Conservation (phyloP, 2,888 invertebrate species). For the Dicycla oo region DNA sequence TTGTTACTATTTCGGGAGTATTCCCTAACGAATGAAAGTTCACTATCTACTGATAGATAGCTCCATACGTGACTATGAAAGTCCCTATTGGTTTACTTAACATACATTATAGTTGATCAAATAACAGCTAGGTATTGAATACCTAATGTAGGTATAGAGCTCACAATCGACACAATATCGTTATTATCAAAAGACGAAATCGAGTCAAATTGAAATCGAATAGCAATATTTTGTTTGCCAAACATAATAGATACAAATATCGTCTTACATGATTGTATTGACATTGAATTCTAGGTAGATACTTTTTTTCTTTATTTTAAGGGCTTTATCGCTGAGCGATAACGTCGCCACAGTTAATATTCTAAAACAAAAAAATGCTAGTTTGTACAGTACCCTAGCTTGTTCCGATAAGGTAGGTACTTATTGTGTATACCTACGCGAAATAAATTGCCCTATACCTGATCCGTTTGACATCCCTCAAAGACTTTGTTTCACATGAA, state of each 20-base stretch:
- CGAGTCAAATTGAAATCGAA: conserved; percentile 14
- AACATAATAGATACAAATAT: conserved; percentile 23
- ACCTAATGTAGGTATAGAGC: conserved; percentile 4
- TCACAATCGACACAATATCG: background rate
- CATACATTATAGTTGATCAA: conserved; percentile 38
- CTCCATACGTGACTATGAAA: conserved; percentile 1
- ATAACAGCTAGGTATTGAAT: conserved; percentile 14
- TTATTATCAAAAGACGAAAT: background rate
- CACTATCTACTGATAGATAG: conserved; percentile 30
- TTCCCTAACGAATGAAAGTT: conserved; percentile 34
- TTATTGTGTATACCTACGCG: background rate
- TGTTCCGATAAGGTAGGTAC: too few relatives aligned
- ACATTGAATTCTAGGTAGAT: conserved; percentile 22
- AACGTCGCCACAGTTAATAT: too few relatives aligned
- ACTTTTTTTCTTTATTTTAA: too few relatives aligned
- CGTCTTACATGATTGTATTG: conserved; percentile 6
- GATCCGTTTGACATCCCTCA: conserved; percentile 39
- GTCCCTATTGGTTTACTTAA: conserved; percentile 27
- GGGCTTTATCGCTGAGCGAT: too few relatives aligned
- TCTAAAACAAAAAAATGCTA: too few relatives aligned
- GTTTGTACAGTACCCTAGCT: too few relatives aligned
- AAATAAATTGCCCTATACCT: conserved; percentile 25
- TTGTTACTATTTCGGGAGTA: conserved; percentile 5
- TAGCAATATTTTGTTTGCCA: conserved; percentile 16
- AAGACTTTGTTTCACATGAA: conserved; percentile 51